phyloP scores from a whole-genome alignment of 2,888 invertebrate genomes.

The Biston stratarius region DNA sequence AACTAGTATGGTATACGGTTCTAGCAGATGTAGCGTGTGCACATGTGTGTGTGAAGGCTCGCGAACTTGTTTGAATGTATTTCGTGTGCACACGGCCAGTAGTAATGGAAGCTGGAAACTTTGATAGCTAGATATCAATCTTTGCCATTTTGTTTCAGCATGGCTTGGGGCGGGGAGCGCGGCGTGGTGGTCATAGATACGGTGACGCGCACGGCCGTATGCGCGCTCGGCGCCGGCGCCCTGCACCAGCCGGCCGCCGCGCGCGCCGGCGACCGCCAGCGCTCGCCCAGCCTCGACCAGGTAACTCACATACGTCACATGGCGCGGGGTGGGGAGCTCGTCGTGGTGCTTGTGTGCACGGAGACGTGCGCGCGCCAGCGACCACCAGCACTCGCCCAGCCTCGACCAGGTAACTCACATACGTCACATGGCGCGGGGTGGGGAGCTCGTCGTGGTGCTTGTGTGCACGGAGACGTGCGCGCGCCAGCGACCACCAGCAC shows the following conservation, averaged over 20 bases:
- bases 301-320: slow-evolving; percentile 76
- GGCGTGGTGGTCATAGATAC: slow-evolving; percentile 98
- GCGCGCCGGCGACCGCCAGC: slow-evolving; percentile 89
- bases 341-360: slow-evolving; percentile 27
- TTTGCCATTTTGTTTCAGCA: slow-evolving; percentile 82
- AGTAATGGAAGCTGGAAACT: no score
- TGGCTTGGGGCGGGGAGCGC: slow-evolving; percentile 99
- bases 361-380: slow-evolving; percentile 87
- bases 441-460: slow-evolving; percentile 40
- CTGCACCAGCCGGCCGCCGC: slow-evolving; percentile 93
- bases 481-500: slow-evolving; percentile 89
- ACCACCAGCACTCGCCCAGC: slow-evolving; percentile 93
- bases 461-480: slow-evolving; percentile 76
- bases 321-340: no score
- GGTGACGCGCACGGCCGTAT: slow-evolving; percentile 94
- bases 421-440: neutral
- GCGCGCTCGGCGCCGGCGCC: slow-evolving; percentile 96
- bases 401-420: slow-evolving; percentile 92
- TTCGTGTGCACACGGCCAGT: no score
- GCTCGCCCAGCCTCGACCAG: slow-evolving; percentile 96
- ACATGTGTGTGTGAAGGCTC: no score
- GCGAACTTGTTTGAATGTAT: no score
- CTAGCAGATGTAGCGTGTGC: no score
- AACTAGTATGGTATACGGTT: no score
- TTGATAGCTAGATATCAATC: no score